phyloP scores from a whole-genome alignment of 1,140 invertebrate species.

The Solen grandis region DNA sequence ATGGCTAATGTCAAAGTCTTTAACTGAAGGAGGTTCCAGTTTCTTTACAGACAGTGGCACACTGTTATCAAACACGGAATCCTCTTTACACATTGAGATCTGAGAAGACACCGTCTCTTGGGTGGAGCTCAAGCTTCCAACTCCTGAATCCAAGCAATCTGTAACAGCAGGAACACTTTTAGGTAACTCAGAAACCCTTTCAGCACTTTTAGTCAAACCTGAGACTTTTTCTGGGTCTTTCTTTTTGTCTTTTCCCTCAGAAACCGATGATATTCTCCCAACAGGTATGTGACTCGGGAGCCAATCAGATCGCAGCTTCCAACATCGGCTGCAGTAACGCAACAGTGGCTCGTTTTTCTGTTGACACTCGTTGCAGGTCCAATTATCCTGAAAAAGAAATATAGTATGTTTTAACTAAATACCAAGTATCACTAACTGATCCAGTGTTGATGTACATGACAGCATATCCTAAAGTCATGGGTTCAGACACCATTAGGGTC shows the following conservation, averaged over 20 bases:
- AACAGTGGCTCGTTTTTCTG: constrained; percentile 61
- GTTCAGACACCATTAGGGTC: too few species aligned
- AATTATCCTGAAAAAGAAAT: constrained; percentile 64
- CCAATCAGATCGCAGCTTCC: constrained; percentile 68
- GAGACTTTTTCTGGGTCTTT: background rate
- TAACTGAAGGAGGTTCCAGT: background rate
- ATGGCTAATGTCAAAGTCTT: background rate
- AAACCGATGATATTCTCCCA: too few species aligned
- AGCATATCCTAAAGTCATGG: too few species aligned
- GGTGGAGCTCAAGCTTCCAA: constrained; percentile 8
- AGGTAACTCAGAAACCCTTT: background rate
- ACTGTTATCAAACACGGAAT: background rate
- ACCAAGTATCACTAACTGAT: too few species aligned
- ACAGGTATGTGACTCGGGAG: constrained; percentile 40
- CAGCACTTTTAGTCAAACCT: background rate
- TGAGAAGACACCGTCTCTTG: constrained; percentile 3
- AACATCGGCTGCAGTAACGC: constrained; percentile 66
- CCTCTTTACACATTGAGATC: background rate
- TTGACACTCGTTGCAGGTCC: constrained; percentile 65
- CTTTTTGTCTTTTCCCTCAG: too few species aligned
- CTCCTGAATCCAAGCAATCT: constrained; percentile 15
- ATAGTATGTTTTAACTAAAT: too few species aligned
- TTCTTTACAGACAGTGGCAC: background rate
- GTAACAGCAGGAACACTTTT: background rate
- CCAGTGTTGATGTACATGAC: too few species aligned